These are phyloP conservation scores for Champsocephalus gunnari DNA, from an alignment of 2,797 vertebrate species.

Conservation along the genomic window DNA sequence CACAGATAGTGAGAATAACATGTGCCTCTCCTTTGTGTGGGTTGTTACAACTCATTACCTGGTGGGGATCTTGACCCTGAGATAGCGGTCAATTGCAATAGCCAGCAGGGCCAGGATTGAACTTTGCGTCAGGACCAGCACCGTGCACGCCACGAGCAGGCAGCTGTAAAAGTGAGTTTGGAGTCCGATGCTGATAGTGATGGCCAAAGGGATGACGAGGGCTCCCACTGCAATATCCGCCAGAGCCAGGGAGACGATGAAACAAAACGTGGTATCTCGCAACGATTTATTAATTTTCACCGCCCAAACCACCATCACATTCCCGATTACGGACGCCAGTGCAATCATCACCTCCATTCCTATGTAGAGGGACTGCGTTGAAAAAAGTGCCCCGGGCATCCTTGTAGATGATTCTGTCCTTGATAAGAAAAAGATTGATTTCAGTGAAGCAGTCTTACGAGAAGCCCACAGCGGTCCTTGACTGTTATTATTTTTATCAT, in stretches of 20 bases:
- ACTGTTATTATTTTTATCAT: not conserved
- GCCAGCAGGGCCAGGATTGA: constrained; percentile 97
- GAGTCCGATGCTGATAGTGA: constrained; percentile 94
- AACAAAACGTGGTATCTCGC: constrained; percentile 95
- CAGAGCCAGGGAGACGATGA: constrained; percentile 95
- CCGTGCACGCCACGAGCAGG: constrained; percentile 93
- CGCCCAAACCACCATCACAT: constrained; percentile 98
- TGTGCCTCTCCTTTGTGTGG: not conserved
- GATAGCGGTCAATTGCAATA: constrained; percentile 96
- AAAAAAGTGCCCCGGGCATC: constrained; percentile 86
- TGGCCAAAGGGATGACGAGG: constrained; percentile 95
- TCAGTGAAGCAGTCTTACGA: not conserved
- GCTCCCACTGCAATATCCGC: constrained; percentile 97
- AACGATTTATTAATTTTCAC: constrained; percentile 95
- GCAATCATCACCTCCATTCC: constrained; percentile 95
- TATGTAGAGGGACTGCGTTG: constrained; percentile 90
- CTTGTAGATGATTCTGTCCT: constrained; percentile 45
- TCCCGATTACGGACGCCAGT: constrained; percentile 93
- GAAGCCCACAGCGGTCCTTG: constrained; percentile 11
- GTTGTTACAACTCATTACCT: constrained; percentile 84
- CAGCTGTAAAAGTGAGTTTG: constrained; percentile 96
- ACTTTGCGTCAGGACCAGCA: constrained; percentile 98
- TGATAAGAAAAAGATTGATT: constrained; percentile 13
- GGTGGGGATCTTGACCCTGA: constrained; percentile 96
- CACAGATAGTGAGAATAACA: not conserved